Base-by-base conservation (phyloP, 2,888 invertebrate species). In the Dorcus parallelipipedus region DNA sequence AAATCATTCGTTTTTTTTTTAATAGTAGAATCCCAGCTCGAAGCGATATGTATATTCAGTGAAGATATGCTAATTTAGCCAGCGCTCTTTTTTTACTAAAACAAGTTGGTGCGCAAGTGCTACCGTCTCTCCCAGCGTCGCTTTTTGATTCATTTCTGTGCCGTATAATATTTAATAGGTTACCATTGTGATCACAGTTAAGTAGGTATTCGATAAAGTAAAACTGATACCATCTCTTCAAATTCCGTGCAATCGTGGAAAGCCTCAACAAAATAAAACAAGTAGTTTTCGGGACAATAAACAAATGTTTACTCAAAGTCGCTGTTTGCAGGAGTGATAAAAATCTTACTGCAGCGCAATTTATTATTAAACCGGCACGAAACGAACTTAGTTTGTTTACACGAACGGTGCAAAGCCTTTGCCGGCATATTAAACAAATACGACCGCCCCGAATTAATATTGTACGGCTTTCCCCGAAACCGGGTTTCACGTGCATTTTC, bases 1-100 rank as follows among this genome's bases (percentile, higher is more conserved):
- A 68, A 64, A 65, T 59, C 26, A 53, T 58, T 47, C 54, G 43
- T 56, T 50, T 49, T 43, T 54, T 47, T 61, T 52, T 50, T 54
- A 53, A 55, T 59, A 63, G 69, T 70, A 71, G 71, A 75, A 74
- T 77, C 76, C 78, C 78, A 78, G 77, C 78, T 76, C 72, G 65
- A 77, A 78, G 78, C 78, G 78, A 78, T 78, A 78, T 78, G 78
- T 78, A 76, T 78, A 72, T 73, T 72, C 68, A 64, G 62, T 72
- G 48, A 71, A 73, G 74, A 75, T 74, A 74, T 75, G 74, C 69
- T 70, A 71, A 68, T 69, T 64, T 62, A 59, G 60, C 63, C 62
- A 54, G 60, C 61, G 62, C 58, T 57, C 59, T 59, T 52, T 48
- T 14, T 54, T 63, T 52, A 58, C 54, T 58, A 57, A 60, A 60